phyloP scores from a whole-genome alignment of 2,113 vertebrate species.

The Ceuthmochares aereus region DNA sequence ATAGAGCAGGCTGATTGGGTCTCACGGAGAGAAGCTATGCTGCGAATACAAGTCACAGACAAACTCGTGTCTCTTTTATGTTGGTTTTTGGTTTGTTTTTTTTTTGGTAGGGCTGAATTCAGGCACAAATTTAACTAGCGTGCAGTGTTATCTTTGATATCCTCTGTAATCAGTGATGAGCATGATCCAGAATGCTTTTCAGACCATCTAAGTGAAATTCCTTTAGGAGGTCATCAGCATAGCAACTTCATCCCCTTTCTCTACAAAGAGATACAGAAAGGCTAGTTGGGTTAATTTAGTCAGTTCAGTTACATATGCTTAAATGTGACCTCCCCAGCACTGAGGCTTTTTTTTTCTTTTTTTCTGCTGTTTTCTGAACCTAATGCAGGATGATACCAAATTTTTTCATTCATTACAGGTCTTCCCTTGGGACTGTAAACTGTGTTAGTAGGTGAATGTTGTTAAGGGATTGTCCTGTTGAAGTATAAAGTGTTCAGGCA shows the following conservation, averaged over 20 bases:
- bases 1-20: not conserved
- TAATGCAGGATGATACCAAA: constrained; percentile 4
- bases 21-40: not conserved
- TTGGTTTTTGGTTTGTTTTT: not conserved
- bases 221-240: not conserved
- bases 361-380: not conserved
- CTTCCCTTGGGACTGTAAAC: not conserved
- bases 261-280: not conserved
- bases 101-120: not conserved
- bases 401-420: not conserved
- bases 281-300: not conserved
- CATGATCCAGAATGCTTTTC: not conserved
- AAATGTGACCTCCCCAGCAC: not conserved
- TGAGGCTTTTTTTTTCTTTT: not conserved
- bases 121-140: not conserved
- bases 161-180: not conserved
- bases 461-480: not conserved
- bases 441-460: constrained; percentile 38
- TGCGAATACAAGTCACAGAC: not conserved
- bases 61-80: not conserved
- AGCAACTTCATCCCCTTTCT: not conserved
- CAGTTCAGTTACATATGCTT: not conserved
- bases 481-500: not conserved
- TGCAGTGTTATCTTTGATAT: not conserved
- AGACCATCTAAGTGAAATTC: not conserved